phyloP scores from a whole-genome alignment of 1,140 invertebrate genomes.

The Magallana angulata region DNA sequence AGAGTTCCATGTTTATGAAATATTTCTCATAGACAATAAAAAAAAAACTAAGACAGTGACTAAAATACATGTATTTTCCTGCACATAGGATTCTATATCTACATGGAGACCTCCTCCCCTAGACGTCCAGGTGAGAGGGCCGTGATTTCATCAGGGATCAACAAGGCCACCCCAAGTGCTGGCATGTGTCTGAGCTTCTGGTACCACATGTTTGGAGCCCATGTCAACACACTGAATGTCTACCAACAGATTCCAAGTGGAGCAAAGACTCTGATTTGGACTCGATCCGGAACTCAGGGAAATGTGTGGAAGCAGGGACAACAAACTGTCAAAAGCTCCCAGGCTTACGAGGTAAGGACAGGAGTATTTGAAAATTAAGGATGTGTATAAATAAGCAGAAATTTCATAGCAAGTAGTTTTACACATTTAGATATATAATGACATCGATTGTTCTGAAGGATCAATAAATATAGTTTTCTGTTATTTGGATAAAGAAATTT shows the following conservation, averaged over 20 bases:
- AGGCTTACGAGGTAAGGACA: conserved; percentile 60
- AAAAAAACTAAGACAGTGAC: no score
- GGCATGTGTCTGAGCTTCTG: conserved; percentile 82
- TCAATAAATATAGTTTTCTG: no score
- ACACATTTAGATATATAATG: no score
- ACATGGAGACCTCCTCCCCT: conserved; percentile 75
- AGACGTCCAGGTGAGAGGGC: conserved; percentile 72
- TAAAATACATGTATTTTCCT: background rate
- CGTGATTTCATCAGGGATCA: conserved; percentile 66
- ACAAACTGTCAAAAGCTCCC: conserved; percentile 58
- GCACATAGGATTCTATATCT: conserved; percentile 73
- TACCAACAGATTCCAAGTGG: conserved; percentile 55
- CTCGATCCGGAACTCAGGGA: conserved; percentile 68
- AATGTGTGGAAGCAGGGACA: conserved; percentile 72
- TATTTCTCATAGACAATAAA: no score
- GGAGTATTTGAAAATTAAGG: no score
- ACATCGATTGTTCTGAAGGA: no score
- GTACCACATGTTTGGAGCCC: conserved; percentile 88
- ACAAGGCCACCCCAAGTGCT: conserved; percentile 46
- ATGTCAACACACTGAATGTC: conserved; percentile 73
- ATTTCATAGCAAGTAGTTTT: no score
- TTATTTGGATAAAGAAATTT: no score
- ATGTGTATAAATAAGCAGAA: no score
- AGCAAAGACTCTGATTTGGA: conserved; percentile 71
- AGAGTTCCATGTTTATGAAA: no score